Percentiles rank a stretch among this genome's conserved stretches.
Conservation (phyloP, 2,113 vertebrate genomes). For the Illadopsis cleaveri region DNA sequence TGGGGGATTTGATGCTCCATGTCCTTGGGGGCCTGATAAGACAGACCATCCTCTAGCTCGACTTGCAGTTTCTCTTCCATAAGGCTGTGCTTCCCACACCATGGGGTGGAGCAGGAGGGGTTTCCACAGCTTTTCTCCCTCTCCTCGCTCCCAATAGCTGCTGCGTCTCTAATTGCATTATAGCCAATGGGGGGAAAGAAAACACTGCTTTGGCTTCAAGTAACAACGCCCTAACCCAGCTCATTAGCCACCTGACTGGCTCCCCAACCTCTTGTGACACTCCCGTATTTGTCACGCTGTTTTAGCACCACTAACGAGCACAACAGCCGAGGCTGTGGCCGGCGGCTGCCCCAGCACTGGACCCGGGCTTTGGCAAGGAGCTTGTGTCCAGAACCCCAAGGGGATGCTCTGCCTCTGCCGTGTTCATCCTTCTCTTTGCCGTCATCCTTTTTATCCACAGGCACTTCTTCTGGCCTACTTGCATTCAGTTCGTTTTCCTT, state of each 20-base stretch:
- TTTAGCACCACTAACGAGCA: neutral
- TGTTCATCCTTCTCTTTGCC: neutral
- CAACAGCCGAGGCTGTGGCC: neutral
- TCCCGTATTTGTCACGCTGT: neutral
- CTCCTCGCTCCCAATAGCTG: neutral
- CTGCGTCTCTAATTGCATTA: neutral
- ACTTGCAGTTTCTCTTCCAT: neutral
- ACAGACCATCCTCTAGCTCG: neutral
- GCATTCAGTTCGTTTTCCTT: slow-evolving; percentile 35
- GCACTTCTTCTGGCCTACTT: neutral
- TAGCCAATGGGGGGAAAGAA: neutral
- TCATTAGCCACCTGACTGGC: slow-evolving; percentile 54
- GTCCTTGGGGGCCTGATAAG: neutral
- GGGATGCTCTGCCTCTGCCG: neutral
- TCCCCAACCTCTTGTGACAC: neutral
- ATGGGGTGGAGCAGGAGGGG: accelerated
- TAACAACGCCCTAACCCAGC: neutral
- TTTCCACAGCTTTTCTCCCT: neutral
- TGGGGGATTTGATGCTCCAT: accelerated
- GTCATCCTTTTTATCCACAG: neutral
- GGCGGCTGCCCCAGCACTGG: neutral
- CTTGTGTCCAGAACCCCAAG: neutral
- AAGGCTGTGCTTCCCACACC: neutral
- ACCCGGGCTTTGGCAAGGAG: neutral
- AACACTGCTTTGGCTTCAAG: neutral